Percentiles rank a stretch among this genome's conserved stretches.
Conservation (phyloP, 1,140 invertebrate genomes). For the Theocolax elegans region DNA sequence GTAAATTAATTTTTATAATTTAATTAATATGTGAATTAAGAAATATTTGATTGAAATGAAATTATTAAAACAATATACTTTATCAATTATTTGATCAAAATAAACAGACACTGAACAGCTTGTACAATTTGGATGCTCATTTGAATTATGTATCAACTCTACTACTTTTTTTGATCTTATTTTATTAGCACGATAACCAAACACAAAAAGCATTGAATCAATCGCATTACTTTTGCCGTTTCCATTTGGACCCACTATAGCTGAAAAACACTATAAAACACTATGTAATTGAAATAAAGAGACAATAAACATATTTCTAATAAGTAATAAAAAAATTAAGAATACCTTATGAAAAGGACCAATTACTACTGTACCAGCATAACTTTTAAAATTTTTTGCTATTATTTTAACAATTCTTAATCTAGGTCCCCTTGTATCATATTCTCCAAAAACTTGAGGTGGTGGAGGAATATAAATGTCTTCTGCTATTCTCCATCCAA, state of each 20-base stretch:
- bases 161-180: conserved; percentile 97
- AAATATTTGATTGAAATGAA: conserved; percentile 4
- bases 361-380: conserved; percentile 83
- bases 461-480: conserved; percentile 92
- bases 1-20: conserved; percentile 43
- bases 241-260: conserved; percentile 98
- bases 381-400: conserved; percentile 98
- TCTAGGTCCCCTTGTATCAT: conserved; percentile 77
- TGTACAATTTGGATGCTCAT: conserved; percentile 78
- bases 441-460: conserved; percentile 74
- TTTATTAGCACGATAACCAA: conserved; percentile 95
- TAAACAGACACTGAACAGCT: conserved; percentile 91
- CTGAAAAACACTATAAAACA: conserved; percentile 95
- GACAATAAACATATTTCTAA: too few species aligned
- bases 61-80: conserved; percentile 55
- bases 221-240: conserved; percentile 99
- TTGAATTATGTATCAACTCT: conserved; percentile 95
- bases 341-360: conserved; percentile 87
- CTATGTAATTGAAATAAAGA: too few species aligned
- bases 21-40: too few species aligned
- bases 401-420: conserved; percentile 93
- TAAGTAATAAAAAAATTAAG: background rate
- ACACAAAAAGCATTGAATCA: conserved; percentile 99
- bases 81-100: conserved; percentile 91
- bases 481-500: conserved; percentile 72